Conservation (phyloP, 2,888 invertebrate species). For the Lepidochrysops patricia region DNA sequence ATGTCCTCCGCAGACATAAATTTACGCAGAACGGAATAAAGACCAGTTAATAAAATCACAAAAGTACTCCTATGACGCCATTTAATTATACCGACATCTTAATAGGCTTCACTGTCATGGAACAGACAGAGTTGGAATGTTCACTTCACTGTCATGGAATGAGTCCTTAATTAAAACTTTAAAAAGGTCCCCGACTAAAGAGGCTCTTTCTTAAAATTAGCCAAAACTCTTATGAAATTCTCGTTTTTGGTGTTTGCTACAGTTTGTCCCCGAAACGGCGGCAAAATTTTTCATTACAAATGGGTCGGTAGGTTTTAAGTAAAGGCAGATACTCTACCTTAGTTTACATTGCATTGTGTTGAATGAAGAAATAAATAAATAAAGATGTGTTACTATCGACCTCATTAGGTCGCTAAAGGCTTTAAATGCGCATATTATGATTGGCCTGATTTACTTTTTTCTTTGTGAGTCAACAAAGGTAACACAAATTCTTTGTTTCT, state of each 20-base stretch:
- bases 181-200: background rate
- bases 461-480: background rate
- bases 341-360: no score
- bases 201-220: background rate
- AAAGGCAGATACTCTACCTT: no score
- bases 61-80: conserved; percentile 8
- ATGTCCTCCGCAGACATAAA: conserved; percentile 59
- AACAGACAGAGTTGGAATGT: no score
- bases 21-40: conserved; percentile 23
- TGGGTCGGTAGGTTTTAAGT: no score
- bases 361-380: no score
- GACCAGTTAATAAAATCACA: conserved; percentile 20
- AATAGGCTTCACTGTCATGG: background rate
- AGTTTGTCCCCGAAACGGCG: no score
- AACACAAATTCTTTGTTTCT: background rate
- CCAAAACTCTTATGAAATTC: no score
- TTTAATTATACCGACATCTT: background rate
- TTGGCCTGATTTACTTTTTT: background rate
- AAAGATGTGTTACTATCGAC: no score
- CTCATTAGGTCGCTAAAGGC: background rate
- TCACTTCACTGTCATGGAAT: background rate
- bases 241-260: no score
- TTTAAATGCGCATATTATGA: background rate
- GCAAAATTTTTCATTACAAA: background rate
- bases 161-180: background rate